Evolutionary conservation across 2,888 invertebrate genomes (phyloP), one percentile per base, ranked within the genome.

Genomic region (Drosophila emarginata): DNA sequence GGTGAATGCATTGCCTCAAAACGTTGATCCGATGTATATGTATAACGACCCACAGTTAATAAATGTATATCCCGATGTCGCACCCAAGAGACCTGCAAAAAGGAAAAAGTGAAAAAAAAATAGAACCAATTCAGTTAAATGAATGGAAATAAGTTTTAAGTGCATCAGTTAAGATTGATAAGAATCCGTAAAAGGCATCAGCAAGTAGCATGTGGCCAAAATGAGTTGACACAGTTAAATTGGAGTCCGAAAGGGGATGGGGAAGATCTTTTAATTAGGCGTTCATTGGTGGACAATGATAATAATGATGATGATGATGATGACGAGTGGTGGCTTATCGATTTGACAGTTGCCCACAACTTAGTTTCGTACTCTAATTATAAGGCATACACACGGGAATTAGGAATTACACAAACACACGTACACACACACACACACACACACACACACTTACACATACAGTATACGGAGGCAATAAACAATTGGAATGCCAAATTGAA

Each of bases 1-100:
- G 96, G 96, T 67, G 95, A 95, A 92, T 97, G 96, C 77, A 96
- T 94, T 51, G 96, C 96, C 91, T 97, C 96, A 88, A 97, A 96
- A 56, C 97, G 94, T 92, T 97, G 97, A 91, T 96, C 96, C 3
- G 92, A 92, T 93, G 97, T 97, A 91, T 97, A 96, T 0, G 95
- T 95, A 84, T 95, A 95, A 63, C 95, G 93, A 4, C 95, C 95
- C 12, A 95, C 95, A 0, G 96, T 96, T 73, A 96, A 91, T 77
- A 96, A 92, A 91, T 96, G 95, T 74, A 96, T 95, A 87, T 96
- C 95, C 67, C 95, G 93, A 90, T 95, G 95, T 71, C 95, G 93
- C 23, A 96, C 95, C 95, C 95, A 96, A n/a, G 95, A 95, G 70
- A 95, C 95, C 95, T 95, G 4, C 36, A 15, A 12, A 52, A 28